Evolutionary conservation across 1,140 invertebrate genomes (phyloP).

Genomic region (Phenacoccus solenopsis): DNA sequence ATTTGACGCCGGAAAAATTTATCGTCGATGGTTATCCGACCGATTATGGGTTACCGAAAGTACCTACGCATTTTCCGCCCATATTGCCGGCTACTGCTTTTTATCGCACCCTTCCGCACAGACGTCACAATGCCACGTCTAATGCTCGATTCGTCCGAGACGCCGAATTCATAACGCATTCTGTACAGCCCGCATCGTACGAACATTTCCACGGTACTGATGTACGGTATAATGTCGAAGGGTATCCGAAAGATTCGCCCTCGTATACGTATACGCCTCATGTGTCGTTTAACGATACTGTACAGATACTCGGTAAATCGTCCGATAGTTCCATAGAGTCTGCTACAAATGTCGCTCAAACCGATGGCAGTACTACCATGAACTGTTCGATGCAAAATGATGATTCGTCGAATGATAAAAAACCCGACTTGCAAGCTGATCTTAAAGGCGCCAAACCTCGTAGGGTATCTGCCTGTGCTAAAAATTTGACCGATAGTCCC

Average conservation of each 20-base stretch:
- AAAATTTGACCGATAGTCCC: slow-evolving; percentile 51
- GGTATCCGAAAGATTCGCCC: slow-evolving; percentile 47
- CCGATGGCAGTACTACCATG: slow-evolving; percentile 25
- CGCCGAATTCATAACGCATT: slow-evolving; percentile 48
- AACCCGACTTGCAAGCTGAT: background rate
- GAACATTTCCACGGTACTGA: slow-evolving; percentile 41
- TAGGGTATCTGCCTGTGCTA: slow-evolving; percentile 13
- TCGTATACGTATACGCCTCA: slow-evolving; percentile 26
- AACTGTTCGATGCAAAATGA: slow-evolving; percentile 21
- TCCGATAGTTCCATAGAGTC: slow-evolving; percentile 45
- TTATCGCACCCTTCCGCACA: slow-evolving; percentile 56
- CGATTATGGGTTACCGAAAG: slow-evolving; percentile 63
- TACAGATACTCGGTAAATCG: slow-evolving; percentile 48
- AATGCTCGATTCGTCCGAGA: slow-evolving; percentile 44
- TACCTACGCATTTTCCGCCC: slow-evolving; percentile 36
- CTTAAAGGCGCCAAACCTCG: background rate
- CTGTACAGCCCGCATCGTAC: slow-evolving; percentile 35
- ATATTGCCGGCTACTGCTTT: slow-evolving; percentile 38
- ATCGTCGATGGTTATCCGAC: slow-evolving; percentile 59
- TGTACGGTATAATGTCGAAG: slow-evolving; percentile 61
- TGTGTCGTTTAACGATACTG: slow-evolving; percentile 29
- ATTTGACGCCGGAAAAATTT: slow-evolving; percentile 37
- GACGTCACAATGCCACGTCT: slow-evolving; percentile 41
- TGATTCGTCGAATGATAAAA: background rate
- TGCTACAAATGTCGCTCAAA: slow-evolving; percentile 25